These are phyloP conservation scores for Cistogaster globosa DNA, from an alignment of 2,888 invertebrate species.

Conservation along the genomic window DNA sequence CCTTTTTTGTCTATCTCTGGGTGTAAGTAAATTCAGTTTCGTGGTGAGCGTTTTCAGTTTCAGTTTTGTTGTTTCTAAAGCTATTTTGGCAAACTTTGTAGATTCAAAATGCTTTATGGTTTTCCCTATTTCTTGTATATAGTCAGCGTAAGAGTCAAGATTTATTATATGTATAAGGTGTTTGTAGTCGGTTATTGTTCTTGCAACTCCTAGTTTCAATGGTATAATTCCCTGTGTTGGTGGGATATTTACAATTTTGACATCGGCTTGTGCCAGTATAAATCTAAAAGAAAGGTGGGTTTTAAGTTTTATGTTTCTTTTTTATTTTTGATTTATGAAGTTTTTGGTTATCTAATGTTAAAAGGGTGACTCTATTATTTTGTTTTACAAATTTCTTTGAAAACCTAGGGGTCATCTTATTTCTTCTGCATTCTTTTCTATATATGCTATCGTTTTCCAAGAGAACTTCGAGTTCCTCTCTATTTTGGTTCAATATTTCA, in stretches of 20 bases:
- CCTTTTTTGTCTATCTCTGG: too few relatives aligned
- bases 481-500: constrained; percentile 23
- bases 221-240: constrained; percentile 31
- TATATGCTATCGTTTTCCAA: constrained; percentile 13
- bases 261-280: constrained; percentile 37
- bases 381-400: constrained; percentile 35
- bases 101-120: constrained; percentile 1
- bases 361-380: constrained; percentile 19
- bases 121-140: too few relatives aligned
- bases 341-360: constrained; percentile 31
- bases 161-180: constrained; percentile 50
- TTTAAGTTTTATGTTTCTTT: constrained; percentile 34
- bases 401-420: constrained; percentile 44
- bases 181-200: constrained; percentile 42
- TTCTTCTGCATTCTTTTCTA: constrained; percentile 46
- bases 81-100: constrained; percentile 46
- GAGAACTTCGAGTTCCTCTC: constrained; percentile 15
- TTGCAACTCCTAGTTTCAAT: constrained; percentile 34
- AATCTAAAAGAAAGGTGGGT: constrained; percentile 36
- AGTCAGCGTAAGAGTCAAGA: too few relatives aligned
- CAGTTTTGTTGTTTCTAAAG: constrained; percentile 42
- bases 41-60: constrained; percentile 60
- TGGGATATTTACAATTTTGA: constrained; percentile 31
- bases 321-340: constrained; percentile 56
- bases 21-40: too few relatives aligned